These are phyloP conservation scores for Onthophagus taurus DNA, from an alignment of 1,140 invertebrate genomes.

Conservation along the genomic window DNA sequence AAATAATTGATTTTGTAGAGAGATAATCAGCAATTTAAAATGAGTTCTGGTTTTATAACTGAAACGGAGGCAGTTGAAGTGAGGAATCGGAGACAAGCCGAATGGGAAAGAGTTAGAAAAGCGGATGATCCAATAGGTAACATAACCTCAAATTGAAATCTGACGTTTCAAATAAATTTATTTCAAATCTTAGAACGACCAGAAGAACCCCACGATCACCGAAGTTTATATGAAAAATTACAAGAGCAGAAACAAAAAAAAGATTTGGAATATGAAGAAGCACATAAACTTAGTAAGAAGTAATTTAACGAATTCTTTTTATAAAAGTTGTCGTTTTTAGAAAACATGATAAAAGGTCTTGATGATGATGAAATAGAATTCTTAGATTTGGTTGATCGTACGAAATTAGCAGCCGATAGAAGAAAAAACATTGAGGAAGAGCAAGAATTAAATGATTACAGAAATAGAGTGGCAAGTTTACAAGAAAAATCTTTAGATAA, in stretches of 20 bases:
- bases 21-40: constrained; percentile 35
- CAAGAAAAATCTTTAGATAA: constrained; percentile 66
- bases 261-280: constrained; percentile 90
- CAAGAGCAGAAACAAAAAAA: constrained; percentile 86
- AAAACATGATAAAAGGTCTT: constrained; percentile 89
- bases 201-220: constrained; percentile 69
- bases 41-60: constrained; percentile 84
- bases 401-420: constrained; percentile 72
- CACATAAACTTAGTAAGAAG: constrained; percentile 78
- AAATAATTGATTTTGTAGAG: background rate
- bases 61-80: constrained; percentile 77
- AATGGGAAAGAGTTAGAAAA: constrained; percentile 89
- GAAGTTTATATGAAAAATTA: constrained; percentile 79
- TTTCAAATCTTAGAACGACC: constrained; percentile 60
- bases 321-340: constrained; percentile 41
- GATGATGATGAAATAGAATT: constrained; percentile 94
- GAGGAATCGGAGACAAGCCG: constrained; percentile 70
- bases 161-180: background rate
- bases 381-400: constrained; percentile 77
- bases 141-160: constrained; percentile 8
- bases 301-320: constrained; percentile 2
- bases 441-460: constrained; percentile 72
- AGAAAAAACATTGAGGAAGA: constrained; percentile 73
- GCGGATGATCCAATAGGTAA: constrained; percentile 80
- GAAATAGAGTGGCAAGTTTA: constrained; percentile 65